These are phyloP conservation scores for Platyscapa corneri DNA, from an alignment of 1,140 invertebrate species.

Conservation along the genomic window DNA sequence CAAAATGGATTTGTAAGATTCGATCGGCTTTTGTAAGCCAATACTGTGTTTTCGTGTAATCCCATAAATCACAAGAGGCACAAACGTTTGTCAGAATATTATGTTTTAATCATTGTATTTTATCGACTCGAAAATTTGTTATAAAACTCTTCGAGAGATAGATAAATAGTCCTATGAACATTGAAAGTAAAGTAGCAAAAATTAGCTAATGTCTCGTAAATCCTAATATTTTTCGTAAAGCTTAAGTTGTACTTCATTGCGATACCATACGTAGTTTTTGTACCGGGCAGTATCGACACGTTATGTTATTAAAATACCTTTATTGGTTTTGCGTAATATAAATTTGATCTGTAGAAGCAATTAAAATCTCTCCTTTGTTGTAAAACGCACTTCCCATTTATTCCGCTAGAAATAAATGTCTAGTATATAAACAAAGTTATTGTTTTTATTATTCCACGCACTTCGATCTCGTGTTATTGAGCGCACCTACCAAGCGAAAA, in stretches of 20 bases:
- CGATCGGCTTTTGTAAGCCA: background rate
- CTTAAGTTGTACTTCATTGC: no score
- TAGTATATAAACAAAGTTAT: background rate
- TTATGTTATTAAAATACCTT: slow-evolving; percentile 23
- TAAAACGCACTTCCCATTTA: background rate
- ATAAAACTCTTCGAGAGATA: no score
- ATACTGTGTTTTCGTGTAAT: slow-evolving; percentile 19
- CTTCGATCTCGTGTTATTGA: background rate
- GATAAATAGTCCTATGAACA: no score
- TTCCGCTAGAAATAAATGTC: slow-evolving; percentile 16
- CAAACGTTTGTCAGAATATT: background rate
- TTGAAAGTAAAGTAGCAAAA: no score
- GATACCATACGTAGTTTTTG: slow-evolving; percentile 38
- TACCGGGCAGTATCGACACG: slow-evolving; percentile 8
- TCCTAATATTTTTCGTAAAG: no score
- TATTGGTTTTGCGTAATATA: slow-evolving; percentile 20
- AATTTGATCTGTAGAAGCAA: slow-evolving; percentile 18
- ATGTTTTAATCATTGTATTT: background rate
- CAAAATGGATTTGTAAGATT: background rate
- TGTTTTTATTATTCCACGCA: background rate
- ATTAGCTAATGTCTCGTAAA: no score
- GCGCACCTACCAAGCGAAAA: background rate
- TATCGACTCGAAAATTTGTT: background rate
- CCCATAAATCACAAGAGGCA: background rate
- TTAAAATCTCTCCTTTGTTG: background rate